phyloP scores from a whole-genome alignment of 2,888 invertebrate genomes.

The Patella depressa region DNA sequence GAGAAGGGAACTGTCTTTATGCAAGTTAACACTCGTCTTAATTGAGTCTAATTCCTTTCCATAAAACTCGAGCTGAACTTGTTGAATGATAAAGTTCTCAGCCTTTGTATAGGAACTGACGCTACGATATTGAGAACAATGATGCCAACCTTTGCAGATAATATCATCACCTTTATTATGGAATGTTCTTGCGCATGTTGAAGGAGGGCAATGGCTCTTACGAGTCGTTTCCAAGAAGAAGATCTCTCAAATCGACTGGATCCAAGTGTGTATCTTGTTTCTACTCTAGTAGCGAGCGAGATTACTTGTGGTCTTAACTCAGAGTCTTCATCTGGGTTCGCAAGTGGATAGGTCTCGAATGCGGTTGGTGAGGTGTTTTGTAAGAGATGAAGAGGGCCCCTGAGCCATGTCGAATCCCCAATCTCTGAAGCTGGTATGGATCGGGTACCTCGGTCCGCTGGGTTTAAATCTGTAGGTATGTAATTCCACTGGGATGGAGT shows the following conservation, averaged over 20 bases:
- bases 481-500: constrained; percentile 23
- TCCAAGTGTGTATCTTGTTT: neutral
- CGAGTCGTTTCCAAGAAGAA: neutral
- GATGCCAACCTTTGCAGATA: neutral
- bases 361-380: neutral
- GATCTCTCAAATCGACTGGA: neutral
- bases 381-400: constrained; percentile 3
- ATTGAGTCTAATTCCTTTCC: neutral
- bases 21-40: neutral
- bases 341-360: neutral
- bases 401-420: neutral
- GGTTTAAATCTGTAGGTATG: constrained; percentile 24
- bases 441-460: constrained; percentile 19
- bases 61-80: neutral
- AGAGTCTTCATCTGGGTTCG: neutral
- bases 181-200: neutral
- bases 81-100: neutral
- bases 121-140: neutral
- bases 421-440: constrained; percentile 13
- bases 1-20: neutral
- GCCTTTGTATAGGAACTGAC: neutral
- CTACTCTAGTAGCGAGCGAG: neutral
- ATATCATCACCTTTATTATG: neutral
- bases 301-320: neutral
- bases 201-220: neutral